Conservation (phyloP, 2,888 invertebrate species). For the Himalopsyche anomala region DNA sequence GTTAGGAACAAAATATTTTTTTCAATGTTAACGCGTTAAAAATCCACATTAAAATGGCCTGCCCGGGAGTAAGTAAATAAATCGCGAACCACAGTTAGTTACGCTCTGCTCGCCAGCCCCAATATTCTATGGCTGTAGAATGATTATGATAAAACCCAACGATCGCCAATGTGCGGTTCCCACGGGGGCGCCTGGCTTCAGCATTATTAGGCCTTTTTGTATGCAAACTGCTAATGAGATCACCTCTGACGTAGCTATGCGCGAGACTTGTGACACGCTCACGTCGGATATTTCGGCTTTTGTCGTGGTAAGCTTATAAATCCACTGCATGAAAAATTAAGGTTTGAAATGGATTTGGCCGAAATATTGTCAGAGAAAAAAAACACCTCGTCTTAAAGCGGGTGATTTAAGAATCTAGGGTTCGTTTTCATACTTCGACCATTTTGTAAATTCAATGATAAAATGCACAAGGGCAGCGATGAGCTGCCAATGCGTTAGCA, state of each 20-base stretch:
- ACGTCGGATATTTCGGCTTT: background rate
- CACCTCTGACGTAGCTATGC: constrained; percentile 45
- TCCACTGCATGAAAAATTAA: background rate
- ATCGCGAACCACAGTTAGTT: constrained; percentile 6
- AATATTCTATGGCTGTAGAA: constrained; percentile 30
- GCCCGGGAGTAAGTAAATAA: background rate
- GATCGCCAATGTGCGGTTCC: constrained; percentile 59
- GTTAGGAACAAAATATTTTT: no score
- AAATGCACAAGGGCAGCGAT: no score
- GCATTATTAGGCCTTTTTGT: constrained; percentile 57
- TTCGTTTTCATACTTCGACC: no score
- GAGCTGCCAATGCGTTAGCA: no score
- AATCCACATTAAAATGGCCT: no score
- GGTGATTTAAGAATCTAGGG: no score
- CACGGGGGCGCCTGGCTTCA: constrained; percentile 48
- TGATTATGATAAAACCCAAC: constrained; percentile 60
- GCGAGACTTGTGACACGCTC: constrained; percentile 10
- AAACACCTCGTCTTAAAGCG: no score
- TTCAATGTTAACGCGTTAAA: no score
- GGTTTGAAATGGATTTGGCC: background rate
- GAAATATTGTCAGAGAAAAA: no score
- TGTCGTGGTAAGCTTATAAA: background rate
- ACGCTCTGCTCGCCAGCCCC: background rate
- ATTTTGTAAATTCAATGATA: no score
- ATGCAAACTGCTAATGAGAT: constrained; percentile 63